Base-by-base conservation (phyloP, 2,797 vertebrate species). In the Pseudomugil tenellus region DNA sequence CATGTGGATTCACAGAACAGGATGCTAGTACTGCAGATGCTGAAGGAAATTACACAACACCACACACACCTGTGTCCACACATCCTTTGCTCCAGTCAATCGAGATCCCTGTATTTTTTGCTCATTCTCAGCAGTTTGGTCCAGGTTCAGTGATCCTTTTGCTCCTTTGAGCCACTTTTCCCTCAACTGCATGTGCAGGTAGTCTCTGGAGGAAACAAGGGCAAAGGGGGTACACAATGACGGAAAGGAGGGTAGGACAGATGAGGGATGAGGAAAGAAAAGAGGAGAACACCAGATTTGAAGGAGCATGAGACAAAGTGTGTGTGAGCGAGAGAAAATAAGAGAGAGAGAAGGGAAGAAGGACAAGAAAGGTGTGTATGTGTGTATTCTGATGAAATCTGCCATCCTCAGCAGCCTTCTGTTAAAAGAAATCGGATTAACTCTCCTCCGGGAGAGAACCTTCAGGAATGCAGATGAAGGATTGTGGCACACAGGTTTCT, bases 401-500 rank as follows among this genome's bases (percentile, higher is more conserved):
- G 91, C 89, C 85, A 32, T 87, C 87, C 87, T 92, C 91, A 92
- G 90, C 92, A 91, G 87, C 81, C 86, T 88, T 68, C 77, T 61
- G 74, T 83, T 89, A 91, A 91, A 87, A 90, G 81, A 91, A 92
- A 93, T 90, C 80, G 91, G 90, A 93, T 92, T 92, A 92, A 83
- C 83, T 86, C 79, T 92, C 89, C 89, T 84, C 76, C 52, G 83
- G 89, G 90, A 92, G 86, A 74, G 88, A 89, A 83, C 82, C 90
- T 92, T 87, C 86, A 89, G 89, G 90, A 93, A 92, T 90, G 91
- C 88, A 90, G 88, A 92, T 92, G 91, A 92, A 82, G 80, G 90
- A 89, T 91, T 85, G 89, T 67, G 56, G 81, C 16, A 51, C 73
- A 83, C 81, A 85, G 81, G 86, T 91, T 92, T 86, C 85, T 88